phyloP scores from a whole-genome alignment of 2,113 vertebrate genomes.

The Camelus bactrianus region DNA sequence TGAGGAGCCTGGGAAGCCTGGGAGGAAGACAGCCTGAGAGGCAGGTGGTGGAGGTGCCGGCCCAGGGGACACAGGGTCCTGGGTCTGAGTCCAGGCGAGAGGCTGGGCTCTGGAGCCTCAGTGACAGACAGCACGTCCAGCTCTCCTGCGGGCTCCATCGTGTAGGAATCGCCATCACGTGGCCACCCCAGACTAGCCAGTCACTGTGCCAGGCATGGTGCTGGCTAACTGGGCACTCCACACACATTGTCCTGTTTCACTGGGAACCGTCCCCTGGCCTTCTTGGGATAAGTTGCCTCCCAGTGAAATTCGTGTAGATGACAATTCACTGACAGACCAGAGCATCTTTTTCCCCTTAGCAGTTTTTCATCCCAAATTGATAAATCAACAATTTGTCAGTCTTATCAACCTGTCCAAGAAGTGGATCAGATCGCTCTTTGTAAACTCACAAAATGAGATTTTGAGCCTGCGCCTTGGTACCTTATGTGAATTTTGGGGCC shows the following conservation, averaged over 20 bases:
- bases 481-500: background rate
- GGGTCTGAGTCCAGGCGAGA: background rate
- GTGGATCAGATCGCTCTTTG: background rate
- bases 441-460: background rate
- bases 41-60: too few relatives aligned
- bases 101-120: background rate
- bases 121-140: too few relatives aligned
- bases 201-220: accelerated
- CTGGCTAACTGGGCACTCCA: accelerated
- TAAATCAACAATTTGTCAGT: background rate
- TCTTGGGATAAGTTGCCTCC: background rate
- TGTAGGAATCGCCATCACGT: accelerated
- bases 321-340: background rate
- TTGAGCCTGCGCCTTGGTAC: background rate
- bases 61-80: background rate
- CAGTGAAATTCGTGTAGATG: background rate
- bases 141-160: background rate
- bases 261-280: background rate
- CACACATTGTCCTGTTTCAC: background rate
- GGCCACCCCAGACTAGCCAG: accelerated
- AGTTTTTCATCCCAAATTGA: background rate
- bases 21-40: background rate
- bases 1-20: background rate
- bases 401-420: background rate
- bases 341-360: background rate